Base-by-base conservation (phyloP, 92 coral and sea anemone species). In the Plumapathes pennacea region DNA sequence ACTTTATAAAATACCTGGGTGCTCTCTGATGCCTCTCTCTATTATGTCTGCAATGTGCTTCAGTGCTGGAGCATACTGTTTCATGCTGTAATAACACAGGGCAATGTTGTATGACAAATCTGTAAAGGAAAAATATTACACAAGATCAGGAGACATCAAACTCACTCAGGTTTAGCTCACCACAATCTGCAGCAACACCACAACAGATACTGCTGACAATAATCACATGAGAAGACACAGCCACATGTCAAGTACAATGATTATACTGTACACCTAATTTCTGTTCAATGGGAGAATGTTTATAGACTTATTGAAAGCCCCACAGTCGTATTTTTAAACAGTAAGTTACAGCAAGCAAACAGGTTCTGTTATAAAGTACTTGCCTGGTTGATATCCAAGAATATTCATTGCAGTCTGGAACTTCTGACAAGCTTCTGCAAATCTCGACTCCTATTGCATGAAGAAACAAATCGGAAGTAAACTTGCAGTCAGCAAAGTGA, bases 91-190 rank as follows among this genome's bases (percentile, higher is more conserved):
- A 61, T 64, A 83, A 62, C 97, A 91, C 82, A 91, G 68, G 1
- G 96, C 97, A 59, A 91, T 91, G 66, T 89, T 91, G 86, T 91
- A 91, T 3, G 97, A 91, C 8, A 91, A 71, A 64, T 91, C 97
- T 91, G 53, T 11, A 41, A 36, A 24, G 27, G 12, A 43, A 38
- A 14, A 37, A 66, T 32, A 52, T 27, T 27, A 60, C 39, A 15
- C 19, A 25, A 2, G 19, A 4, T 25, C 25, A 30, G 4, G 4
- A 12, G 19, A 46, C 14, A 7, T 12, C 24, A 20, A 8, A 7
- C 17, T 13, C 8, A 20, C 7, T 12, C 52, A 7, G 9, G 52
- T 46, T 46, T 12, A 11, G 3, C 19, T 3, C 31, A 2, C 19
- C 40, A 20, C 5, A 54, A 54, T 12, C 11, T 19, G 3, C 38